Conservation (phyloP, 2,113 vertebrate species). For the Lampris incognitus region DNA sequence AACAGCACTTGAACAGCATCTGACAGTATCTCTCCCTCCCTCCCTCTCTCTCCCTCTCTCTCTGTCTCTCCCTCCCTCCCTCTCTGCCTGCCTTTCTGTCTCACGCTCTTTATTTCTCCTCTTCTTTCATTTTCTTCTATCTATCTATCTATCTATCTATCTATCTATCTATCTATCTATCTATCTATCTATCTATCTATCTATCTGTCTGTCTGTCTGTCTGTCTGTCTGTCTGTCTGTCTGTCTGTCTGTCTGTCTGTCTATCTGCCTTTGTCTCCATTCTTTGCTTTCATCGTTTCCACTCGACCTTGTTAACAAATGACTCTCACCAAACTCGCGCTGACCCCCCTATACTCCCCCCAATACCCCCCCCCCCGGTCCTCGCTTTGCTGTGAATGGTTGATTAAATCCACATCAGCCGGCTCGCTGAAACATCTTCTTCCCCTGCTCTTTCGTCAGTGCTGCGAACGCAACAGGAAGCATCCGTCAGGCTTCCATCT, state of each 20-base stretch:
- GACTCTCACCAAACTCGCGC: slow-evolving; percentile 17
- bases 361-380: background rate
- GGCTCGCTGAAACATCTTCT: too few relatives aligned
- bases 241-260: background rate
- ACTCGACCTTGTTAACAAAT: slow-evolving; percentile 23
- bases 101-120: background rate
- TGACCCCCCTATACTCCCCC: background rate
- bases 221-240: background rate
- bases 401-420: too few relatives aligned
- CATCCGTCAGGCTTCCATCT: too few relatives aligned
- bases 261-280: background rate
- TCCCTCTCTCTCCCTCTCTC: background rate
- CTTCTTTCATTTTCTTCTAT: background rate
- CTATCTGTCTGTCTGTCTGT: background rate
- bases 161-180: too few relatives aligned
- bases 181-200: too few relatives aligned
- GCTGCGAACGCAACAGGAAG: too few relatives aligned
- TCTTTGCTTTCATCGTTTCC: slow-evolving; percentile 8
- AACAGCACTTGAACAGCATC: too few relatives aligned
- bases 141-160: background rate
- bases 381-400: background rate
- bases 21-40: background rate
- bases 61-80: background rate
- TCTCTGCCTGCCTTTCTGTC: too few relatives aligned
- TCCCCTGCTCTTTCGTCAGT: too few relatives aligned